Evolutionary conservation across 2,888 invertebrate genomes (phyloP).

Genomic region (Patella ulyssiponensis): DNA sequence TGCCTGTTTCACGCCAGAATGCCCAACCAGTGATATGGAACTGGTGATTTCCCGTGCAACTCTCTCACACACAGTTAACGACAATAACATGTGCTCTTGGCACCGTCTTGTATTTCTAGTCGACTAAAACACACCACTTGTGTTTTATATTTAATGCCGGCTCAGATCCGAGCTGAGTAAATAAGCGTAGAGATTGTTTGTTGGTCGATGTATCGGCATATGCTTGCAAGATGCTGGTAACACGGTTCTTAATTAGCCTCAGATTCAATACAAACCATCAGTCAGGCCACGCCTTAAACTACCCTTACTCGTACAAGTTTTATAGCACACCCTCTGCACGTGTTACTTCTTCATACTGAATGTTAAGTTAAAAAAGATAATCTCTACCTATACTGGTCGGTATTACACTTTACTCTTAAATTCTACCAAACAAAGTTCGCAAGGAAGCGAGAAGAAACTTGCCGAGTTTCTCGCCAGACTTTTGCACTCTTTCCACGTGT

Average conservation of each 20-base stretch:
- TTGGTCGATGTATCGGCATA: slow-evolving; percentile 9
- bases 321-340: slow-evolving; percentile 5
- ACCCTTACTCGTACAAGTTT: not conserved
- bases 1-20: slow-evolving; percentile 14
- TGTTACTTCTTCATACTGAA: not conserved
- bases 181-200: slow-evolving; percentile 1
- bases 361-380: too few species aligned
- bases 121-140: not conserved
- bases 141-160: not conserved
- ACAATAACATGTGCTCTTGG: slow-evolving; percentile 19
- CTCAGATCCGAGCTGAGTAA: slow-evolving; percentile 3
- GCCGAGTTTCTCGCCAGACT: not conserved
- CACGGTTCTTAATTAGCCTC: slow-evolving; percentile 22
- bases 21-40: slow-evolving; percentile 19
- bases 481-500: not conserved
- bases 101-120: slow-evolving; percentile 19
- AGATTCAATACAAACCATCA: slow-evolving; percentile 16
- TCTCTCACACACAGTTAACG: slow-evolving; percentile 13
- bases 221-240: slow-evolving; percentile 25
- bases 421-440: not conserved
- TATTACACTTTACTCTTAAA: too few species aligned
- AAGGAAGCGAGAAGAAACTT: slow-evolving; percentile 1
- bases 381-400: too few species aligned
- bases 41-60: slow-evolving; percentile 13
- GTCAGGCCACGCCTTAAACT: slow-evolving; percentile 16